Conservation (phyloP, 2,113 vertebrate genomes). For the Oplegnathus fasciatus region DNA sequence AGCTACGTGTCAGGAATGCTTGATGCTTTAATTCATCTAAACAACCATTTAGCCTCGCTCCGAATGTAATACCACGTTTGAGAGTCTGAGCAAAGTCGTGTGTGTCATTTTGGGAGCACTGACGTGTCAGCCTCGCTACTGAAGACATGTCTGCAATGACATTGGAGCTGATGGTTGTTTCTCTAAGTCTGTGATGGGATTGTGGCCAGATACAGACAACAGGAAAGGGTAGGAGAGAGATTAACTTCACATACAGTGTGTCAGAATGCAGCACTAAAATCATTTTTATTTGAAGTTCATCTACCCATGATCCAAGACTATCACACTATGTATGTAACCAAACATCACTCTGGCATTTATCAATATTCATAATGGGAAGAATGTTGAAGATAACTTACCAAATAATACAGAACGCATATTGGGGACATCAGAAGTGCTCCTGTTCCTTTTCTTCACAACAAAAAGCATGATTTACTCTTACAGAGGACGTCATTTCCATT, state of each 20-base stretch:
- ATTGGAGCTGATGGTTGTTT: constrained; percentile 49
- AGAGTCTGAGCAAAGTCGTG: constrained; percentile 31
- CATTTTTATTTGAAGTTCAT: not conserved
- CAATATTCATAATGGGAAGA: not conserved
- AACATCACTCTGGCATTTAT: not conserved
- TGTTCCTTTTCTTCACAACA: not conserved
- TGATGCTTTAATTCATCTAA: constrained; percentile 62
- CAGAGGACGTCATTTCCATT: not conserved
- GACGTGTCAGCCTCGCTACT: not conserved
- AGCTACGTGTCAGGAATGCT: constrained; percentile 57
- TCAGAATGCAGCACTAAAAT: constrained; percentile 3
- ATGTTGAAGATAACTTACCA: not conserved
- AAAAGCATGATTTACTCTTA: not conserved
- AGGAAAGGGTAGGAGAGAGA: constrained; percentile 14
- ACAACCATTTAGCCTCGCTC: constrained; percentile 55
- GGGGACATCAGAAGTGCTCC: not conserved
- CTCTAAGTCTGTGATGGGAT: constrained; percentile 24
- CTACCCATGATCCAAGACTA: not conserved
- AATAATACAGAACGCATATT: too few relatives aligned
- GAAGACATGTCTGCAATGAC: constrained; percentile 47
- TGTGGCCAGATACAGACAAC: constrained; percentile 1
- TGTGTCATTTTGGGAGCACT: constrained; percentile 38
- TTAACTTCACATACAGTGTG: constrained; percentile 16
- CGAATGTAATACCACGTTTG: constrained; percentile 22
- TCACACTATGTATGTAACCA: not conserved